Base-by-base conservation (phyloP, 2,888 invertebrate species). In the Teinopalpus imperialis region DNA sequence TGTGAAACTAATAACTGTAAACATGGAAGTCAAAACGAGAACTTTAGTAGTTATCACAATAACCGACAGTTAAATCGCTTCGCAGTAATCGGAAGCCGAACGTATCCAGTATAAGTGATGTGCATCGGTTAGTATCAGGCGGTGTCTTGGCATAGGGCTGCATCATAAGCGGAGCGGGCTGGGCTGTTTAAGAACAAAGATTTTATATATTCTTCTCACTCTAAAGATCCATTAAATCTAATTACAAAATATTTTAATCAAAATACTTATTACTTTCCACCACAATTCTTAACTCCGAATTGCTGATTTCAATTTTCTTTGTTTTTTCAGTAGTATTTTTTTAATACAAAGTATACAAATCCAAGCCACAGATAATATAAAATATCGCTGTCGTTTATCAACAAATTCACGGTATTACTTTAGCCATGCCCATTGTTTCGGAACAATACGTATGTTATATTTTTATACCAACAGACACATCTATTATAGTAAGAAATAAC, bases 31-130 rank as follows among this genome's bases (percentile, higher is more conserved):
- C n/a, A n/a, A n/a, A n/a, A 36, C 9, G 3, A 8, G 24, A 7
- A 16, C 7, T 14, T 23, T 2, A 14, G 8, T 44, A 16, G 4
- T 9, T 8, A 24, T 27, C n/a, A 20, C 4, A 51, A 52, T 56
- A 53, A 59, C 56, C 52, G 47, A 30, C 40, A 53, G 54, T 56
- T 59, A 57, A 59, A 62, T 59, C 59, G 54, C 21, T 53, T 44
- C 44, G 54, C 44, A 46, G 50, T 44, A 41, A 36, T 46, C 39
- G 50, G 36, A 45, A 44, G 39, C 31, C 43, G 40, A 47, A 50
- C 52, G 50, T 44, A 49, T 46, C 45, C 40, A 30, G 43, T 23
- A 39, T 43, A 47, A 47, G 43, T 51, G 48, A 48, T 31, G 52
- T 39, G 56, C 49, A 53, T 51, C 49, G 48, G 41, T 48, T 37